Percentiles rank a stretch among this genome's conserved stretches.
These are phyloP conservation scores for Bos indicus DNA, from an alignment of 2,113 vertebrate genomes.

Conservation along the genomic window DNA sequence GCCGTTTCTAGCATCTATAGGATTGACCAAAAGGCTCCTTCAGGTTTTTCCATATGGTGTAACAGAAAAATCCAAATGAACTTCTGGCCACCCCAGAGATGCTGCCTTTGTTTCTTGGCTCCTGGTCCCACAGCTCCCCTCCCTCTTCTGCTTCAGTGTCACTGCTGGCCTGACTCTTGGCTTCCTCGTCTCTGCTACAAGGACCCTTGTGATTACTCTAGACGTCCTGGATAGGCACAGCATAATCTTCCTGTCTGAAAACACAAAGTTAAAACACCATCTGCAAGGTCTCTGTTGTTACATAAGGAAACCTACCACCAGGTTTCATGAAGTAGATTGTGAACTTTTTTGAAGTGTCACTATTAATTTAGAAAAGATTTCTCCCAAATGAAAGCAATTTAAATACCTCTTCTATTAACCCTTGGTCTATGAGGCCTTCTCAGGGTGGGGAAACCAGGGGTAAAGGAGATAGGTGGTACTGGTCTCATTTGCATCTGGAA, in stretches of 20 bases:
- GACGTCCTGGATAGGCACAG: neutral
- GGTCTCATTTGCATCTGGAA: neutral
- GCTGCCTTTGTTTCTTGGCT: fast-evolving
- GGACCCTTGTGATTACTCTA: neutral
- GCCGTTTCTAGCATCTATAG: neutral
- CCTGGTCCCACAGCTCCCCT: fast-evolving
- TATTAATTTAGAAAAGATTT: neutral
- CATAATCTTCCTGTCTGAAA: neutral
- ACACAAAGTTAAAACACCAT: neutral
- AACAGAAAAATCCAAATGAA: neutral
- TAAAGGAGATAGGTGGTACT: neutral
- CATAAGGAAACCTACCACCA: neutral
- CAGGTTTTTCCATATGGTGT: neutral
- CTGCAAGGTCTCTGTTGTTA: no score
- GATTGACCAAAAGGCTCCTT: neutral
- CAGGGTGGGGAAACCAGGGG: neutral
- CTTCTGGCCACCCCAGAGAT: neutral
- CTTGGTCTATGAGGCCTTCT: neutral
- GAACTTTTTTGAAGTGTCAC: neutral
- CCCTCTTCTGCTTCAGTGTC: no score
- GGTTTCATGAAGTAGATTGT: neutral
- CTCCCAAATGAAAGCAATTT: neutral
- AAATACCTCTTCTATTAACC: neutral
- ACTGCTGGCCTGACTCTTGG: neutral
- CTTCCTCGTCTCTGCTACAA: neutral